These are phyloP conservation scores for Calliphora vomitoria DNA, from an alignment of 2,888 invertebrate species.

Conservation along the genomic window DNA sequence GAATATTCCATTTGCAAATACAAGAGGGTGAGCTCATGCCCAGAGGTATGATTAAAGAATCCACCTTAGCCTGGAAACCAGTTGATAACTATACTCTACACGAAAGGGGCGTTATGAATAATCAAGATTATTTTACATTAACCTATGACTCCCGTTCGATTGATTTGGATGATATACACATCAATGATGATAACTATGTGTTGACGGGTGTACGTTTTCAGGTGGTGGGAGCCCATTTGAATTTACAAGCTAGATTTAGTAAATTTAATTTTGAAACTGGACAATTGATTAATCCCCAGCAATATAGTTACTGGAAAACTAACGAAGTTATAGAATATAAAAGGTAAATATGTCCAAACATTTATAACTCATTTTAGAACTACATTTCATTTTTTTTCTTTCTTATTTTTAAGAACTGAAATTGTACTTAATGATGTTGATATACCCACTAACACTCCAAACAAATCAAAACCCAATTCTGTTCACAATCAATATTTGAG, in stretches of 20 bases:
- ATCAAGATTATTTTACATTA: slow-evolving; percentile 90
- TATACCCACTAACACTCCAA: slow-evolving; percentile 87
- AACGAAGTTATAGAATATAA: slow-evolving; percentile 89
- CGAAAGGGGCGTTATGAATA: slow-evolving; percentile 86
- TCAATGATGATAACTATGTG: slow-evolving; percentile 87
- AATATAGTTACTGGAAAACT: slow-evolving; percentile 91
- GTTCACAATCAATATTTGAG: slow-evolving; percentile 88
- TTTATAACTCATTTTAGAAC: no score
- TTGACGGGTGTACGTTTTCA: slow-evolving; percentile 92
- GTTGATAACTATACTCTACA: slow-evolving; percentile 87
- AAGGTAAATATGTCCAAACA: slow-evolving; percentile 84
- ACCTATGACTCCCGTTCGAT: slow-evolving; percentile 91
- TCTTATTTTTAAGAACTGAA: slow-evolving; percentile 84
- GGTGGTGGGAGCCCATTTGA: slow-evolving; percentile 91
- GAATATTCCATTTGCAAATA: slow-evolving; percentile 92
- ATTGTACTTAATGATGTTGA: slow-evolving; percentile 87
- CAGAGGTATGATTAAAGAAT: slow-evolving; percentile 87
- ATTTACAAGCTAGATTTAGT: slow-evolving; percentile 91
- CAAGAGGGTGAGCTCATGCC: slow-evolving; percentile 89
- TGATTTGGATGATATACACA: slow-evolving; percentile 92
- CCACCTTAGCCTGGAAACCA: slow-evolving; percentile 88
- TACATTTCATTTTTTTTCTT: not conserved
- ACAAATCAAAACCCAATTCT: slow-evolving; percentile 86
- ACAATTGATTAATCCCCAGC: slow-evolving; percentile 86
- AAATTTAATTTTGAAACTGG: slow-evolving; percentile 93